These are phyloP conservation scores for Fratercula arctica DNA, from an alignment of 2,797 vertebrate species.

Conservation along the genomic window DNA sequence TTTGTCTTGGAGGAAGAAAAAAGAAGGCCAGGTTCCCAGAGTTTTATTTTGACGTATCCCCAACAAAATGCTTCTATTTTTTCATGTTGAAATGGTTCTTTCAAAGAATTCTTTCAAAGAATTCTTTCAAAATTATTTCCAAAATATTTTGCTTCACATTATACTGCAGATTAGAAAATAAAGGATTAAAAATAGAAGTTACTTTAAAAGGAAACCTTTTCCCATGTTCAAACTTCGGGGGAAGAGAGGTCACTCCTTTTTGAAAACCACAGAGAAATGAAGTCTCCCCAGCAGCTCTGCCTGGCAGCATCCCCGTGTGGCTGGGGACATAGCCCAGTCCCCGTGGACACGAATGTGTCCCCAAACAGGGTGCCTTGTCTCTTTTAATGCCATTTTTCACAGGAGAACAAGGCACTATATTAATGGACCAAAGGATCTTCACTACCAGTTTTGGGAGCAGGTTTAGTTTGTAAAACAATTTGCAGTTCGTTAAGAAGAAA, in stretches of 20 bases:
- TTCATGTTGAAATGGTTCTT: neutral
- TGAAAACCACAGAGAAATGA: neutral
- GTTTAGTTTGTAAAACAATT: neutral
- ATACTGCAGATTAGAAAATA: neutral
- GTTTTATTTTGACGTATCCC: neutral
- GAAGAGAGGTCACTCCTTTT: neutral
- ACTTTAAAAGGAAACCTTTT: neutral
- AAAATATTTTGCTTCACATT: neutral
- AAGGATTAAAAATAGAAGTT: neutral
- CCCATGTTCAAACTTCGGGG: neutral
- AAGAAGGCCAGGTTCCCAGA: neutral
- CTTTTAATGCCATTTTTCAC: neutral
- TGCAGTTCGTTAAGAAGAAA: neutral
- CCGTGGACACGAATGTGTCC: accelerated
- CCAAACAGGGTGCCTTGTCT: neutral
- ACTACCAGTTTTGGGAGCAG: neutral
- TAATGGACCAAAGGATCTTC: neutral
- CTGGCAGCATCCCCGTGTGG: neutral
- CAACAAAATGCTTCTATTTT: neutral
- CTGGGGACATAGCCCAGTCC: neutral
- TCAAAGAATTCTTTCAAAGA: neutral
- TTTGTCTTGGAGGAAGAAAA: neutral
- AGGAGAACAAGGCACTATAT: neutral
- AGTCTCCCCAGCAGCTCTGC: neutral
- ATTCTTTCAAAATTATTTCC: neutral